phyloP scores from a whole-genome alignment of 1,140 invertebrate species.

The Ceratitis capitata region DNA sequence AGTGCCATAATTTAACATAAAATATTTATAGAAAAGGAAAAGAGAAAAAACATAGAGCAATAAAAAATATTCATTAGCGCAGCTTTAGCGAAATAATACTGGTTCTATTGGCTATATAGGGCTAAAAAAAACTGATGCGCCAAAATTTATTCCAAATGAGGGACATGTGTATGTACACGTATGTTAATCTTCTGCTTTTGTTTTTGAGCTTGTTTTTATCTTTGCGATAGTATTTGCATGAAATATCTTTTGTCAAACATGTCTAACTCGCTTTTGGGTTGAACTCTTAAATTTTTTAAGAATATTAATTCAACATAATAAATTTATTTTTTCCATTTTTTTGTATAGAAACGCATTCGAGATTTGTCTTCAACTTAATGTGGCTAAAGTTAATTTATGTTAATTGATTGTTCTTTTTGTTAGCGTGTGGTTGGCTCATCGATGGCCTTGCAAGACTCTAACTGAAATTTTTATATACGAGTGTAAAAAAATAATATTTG shows the following conservation, averaged over 20 bases:
- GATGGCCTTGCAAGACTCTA: background rate
- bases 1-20: slow-evolving; percentile 1
- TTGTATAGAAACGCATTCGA: no score
- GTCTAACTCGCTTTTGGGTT: background rate
- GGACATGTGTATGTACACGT: background rate
- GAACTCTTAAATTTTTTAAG: background rate
- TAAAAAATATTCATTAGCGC: background rate
- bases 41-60: background rate
- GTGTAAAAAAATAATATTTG: background rate
- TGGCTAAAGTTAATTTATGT: background rate
- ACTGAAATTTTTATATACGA: no score
- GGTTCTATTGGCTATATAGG: background rate
- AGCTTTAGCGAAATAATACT: background rate
- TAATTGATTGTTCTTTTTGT: slow-evolving; percentile 10
- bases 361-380: background rate
- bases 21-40: background rate
- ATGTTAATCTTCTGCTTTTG: no score
- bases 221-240: background rate
- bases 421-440: background rate
- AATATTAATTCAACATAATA: background rate
- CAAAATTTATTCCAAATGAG: background rate
- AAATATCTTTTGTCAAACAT: background rate
- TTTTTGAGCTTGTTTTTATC: background rate
- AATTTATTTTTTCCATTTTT: background rate
- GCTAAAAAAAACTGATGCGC: background rate